Percentiles rank a stretch among this genome's conserved stretches.
These are phyloP conservation scores for Drosophila stalkeri DNA, from an alignment of 2,888 invertebrate species.

Conservation along the genomic window DNA sequence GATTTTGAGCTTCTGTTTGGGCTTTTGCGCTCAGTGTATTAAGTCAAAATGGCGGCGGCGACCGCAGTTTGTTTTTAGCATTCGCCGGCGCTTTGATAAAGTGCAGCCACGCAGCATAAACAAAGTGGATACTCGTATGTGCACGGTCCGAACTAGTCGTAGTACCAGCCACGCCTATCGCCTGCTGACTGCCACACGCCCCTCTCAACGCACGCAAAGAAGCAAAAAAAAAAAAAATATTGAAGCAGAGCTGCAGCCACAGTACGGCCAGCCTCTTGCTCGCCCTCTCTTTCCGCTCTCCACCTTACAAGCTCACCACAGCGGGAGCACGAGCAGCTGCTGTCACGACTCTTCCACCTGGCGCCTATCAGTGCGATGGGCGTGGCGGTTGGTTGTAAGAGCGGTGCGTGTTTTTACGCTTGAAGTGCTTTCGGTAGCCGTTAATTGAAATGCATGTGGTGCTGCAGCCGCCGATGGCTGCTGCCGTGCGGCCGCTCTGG, in stretches of 20 bases:
- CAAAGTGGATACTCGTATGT: conserved; percentile 64
- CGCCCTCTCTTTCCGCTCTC: neutral
- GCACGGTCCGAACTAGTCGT: conserved; percentile 15
- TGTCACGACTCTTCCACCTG: conserved; percentile 27
- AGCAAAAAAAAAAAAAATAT: conserved; percentile 15
- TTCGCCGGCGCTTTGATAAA: conserved; percentile 71
- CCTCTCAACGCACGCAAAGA: neutral
- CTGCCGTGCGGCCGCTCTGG: conserved; percentile 5
- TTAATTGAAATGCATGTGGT: conserved; percentile 79
- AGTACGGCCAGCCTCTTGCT: conserved; percentile 12
- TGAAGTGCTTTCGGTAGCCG: conserved; percentile 74
- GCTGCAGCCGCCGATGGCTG: conserved; percentile 42
- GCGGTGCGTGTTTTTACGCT: conserved; percentile 75
- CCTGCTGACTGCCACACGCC: neutral
- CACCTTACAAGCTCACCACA: neutral
- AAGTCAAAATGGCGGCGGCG: conserved; percentile 71
- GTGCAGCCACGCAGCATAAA: conserved; percentile 78
- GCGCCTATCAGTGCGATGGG: conserved; percentile 32
- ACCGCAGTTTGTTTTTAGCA: conserved; percentile 74
- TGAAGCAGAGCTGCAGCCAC: conserved; percentile 9
- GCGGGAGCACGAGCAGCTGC: conserved; percentile 3
- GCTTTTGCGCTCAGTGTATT: conserved; percentile 12
- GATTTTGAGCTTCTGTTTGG: neutral
- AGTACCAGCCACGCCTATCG: neutral
- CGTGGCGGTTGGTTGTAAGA: conserved; percentile 38